Conservation (phyloP, 2,113 vertebrate genomes). For the Alethe diademata region DNA sequence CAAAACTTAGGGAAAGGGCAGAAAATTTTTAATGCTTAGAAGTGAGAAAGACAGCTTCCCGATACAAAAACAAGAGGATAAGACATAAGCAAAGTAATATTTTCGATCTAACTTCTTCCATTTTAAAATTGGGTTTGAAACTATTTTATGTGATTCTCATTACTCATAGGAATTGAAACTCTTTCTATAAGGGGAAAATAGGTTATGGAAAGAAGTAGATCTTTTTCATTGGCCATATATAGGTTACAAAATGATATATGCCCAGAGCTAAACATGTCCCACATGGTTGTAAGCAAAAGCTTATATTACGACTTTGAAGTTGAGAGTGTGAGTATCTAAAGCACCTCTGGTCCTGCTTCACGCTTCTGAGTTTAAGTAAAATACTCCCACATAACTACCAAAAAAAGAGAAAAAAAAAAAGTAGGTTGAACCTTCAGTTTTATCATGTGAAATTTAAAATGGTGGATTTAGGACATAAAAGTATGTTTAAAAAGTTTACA, state of each 20-base stretch:
- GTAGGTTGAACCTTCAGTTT: background rate
- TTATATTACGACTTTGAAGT: constrained; percentile 55
- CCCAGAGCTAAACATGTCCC: constrained; percentile 40
- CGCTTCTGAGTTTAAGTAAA: background rate
- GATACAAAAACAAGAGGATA: background rate
- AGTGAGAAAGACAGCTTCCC: background rate
- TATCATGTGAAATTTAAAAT: background rate
- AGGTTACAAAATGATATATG: constrained; percentile 41
- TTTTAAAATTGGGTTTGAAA: constrained; percentile 13
- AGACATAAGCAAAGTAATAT: background rate
- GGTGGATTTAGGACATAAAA: background rate
- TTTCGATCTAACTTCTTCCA: background rate
- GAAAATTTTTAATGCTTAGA: background rate
- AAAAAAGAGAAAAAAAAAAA: background rate
- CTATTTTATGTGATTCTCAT: background rate
- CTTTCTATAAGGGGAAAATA: constrained; percentile 17
- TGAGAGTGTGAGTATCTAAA: constrained; percentile 10
- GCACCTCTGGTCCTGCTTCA: constrained; percentile 34
- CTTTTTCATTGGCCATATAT: constrained; percentile 34
- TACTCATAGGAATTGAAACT: background rate
- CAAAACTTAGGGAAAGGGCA: background rate
- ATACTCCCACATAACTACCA: background rate
- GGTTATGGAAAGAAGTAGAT: constrained; percentile 16
- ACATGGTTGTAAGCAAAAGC: constrained; percentile 15
- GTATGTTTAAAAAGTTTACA: background rate